A percentile compares a stretch with the other conserved stretches of the same genome.
phyloP scores from a whole-genome alignment of 2,113 vertebrate species.

The Gymnogyps californianus region DNA sequence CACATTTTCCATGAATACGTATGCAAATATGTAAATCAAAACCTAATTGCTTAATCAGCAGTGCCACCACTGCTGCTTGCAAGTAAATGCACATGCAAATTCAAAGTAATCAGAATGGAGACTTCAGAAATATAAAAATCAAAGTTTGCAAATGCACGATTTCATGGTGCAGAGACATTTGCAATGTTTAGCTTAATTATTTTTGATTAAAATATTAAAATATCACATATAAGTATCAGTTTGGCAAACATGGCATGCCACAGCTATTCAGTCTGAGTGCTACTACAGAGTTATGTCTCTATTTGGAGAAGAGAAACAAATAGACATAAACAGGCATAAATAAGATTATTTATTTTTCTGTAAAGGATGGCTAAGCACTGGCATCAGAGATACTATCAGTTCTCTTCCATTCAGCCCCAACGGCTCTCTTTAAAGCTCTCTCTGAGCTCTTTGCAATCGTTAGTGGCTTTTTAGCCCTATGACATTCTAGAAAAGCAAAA shows the following conservation, averaged over 20 bases:
- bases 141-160: not conserved
- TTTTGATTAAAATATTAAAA: not conserved
- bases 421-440: not conserved
- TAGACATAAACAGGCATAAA: not conserved
- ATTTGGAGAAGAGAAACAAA: not conserved
- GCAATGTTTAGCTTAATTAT: not conserved
- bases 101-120: not conserved
- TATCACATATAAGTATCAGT: not conserved
- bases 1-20: not conserved
- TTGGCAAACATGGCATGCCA: not conserved
- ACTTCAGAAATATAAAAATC: not conserved
- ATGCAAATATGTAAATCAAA: not conserved
- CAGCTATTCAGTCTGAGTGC: not conserved
- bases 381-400: not conserved
- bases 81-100: not conserved
- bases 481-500: not conserved
- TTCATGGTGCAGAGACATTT: rapidly evolving
- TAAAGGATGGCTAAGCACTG: not conserved
- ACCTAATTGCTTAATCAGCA: not conserved
- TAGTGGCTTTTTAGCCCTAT: not conserved
- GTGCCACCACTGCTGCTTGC: not conserved
- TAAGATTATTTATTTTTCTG: not conserved
- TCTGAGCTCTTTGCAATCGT: not conserved
- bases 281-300: not conserved
- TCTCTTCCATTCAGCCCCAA: not conserved